Conservation (phyloP, 1,140 invertebrate species). For the Heterodera carotae region DNA sequence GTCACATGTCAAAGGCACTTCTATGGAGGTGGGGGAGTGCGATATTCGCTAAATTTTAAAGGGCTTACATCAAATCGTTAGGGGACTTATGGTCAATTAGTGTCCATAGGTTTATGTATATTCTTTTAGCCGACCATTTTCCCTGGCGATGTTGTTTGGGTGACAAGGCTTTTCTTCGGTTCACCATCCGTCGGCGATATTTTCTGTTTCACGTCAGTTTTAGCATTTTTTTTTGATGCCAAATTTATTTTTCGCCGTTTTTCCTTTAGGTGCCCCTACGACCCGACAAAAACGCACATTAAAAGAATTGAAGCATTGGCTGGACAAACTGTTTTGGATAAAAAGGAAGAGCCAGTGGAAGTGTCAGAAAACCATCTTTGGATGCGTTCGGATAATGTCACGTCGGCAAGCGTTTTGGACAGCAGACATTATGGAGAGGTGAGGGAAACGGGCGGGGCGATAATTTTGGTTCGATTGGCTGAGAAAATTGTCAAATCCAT, state of each 20-base stretch:
- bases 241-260: neutral
- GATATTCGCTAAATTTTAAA: too few species aligned
- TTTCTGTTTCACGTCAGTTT: constrained; percentile 39
- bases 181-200: constrained; percentile 35
- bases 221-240: neutral
- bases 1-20: constrained; percentile 29
- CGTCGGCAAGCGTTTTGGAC: constrained; percentile 29
- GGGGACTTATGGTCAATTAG: too few species aligned
- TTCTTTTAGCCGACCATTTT: constrained; percentile 11
- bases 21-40: constrained; percentile 42
- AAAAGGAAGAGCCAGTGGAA: constrained; percentile 11
- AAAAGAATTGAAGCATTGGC: constrained; percentile 26
- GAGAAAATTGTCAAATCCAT: neutral
- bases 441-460: neutral
- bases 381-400: constrained; percentile 43
- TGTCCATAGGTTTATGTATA: too few species aligned
- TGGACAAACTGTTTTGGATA: constrained; percentile 28
- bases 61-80: too few species aligned
- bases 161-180: constrained; percentile 10
- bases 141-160: constrained; percentile 37
- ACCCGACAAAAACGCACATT: constrained; percentile 37
- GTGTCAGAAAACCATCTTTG: constrained; percentile 38
- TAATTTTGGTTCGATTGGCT: constrained; percentile 9
- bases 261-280: constrained; percentile 33
- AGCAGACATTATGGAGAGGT: constrained; percentile 46